Conservation (phyloP, 2,888 invertebrate genomes). For the Caenorhabditis uteleia region DNA sequence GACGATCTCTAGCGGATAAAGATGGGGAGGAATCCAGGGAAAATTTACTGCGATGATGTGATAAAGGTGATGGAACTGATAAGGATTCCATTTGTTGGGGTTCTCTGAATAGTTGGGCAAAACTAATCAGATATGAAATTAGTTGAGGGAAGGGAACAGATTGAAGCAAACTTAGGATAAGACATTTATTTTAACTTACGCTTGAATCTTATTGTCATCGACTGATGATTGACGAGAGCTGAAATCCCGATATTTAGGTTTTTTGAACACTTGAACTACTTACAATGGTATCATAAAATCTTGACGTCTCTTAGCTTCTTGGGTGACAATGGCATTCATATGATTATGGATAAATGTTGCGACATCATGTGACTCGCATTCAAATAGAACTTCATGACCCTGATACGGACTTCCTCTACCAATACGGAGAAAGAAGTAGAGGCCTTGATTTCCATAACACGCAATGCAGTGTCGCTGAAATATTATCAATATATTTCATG, state of each 20-base stretch:
- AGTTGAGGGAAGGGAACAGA: too few relatives aligned
- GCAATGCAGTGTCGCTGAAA: slow-evolving; percentile 53
- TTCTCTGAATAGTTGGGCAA: too few relatives aligned
- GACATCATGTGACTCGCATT: slow-evolving; percentile 13
- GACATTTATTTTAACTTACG: too few relatives aligned
- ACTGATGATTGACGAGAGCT: too few relatives aligned
- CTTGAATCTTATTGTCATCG: too few relatives aligned
- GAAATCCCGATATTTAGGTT: too few relatives aligned
- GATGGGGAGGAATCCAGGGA: slow-evolving; percentile 27
- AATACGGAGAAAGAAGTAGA: slow-evolving; percentile 57
- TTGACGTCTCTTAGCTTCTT: slow-evolving; percentile 2
- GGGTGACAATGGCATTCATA: neutral
- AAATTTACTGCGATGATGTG: slow-evolving; percentile 19
- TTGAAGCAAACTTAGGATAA: too few relatives aligned
- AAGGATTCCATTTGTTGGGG: slow-evolving; percentile 31
- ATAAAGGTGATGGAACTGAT: slow-evolving; percentile 31
- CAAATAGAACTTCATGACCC: slow-evolving; percentile 45
- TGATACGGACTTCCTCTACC: slow-evolving; percentile 53
- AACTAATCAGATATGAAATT: too few relatives aligned
- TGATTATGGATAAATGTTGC: slow-evolving; percentile 13
- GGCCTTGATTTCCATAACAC: slow-evolving; percentile 51
- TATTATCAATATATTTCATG: too few relatives aligned
- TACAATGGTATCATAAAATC: too few relatives aligned
- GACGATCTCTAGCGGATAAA: slow-evolving; percentile 24
- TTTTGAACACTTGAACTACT: too few relatives aligned